Percentiles rank a stretch among this genome's conserved stretches.
phyloP scores from a whole-genome alignment of 2,888 invertebrate species.

The Andrena camellia region DNA sequence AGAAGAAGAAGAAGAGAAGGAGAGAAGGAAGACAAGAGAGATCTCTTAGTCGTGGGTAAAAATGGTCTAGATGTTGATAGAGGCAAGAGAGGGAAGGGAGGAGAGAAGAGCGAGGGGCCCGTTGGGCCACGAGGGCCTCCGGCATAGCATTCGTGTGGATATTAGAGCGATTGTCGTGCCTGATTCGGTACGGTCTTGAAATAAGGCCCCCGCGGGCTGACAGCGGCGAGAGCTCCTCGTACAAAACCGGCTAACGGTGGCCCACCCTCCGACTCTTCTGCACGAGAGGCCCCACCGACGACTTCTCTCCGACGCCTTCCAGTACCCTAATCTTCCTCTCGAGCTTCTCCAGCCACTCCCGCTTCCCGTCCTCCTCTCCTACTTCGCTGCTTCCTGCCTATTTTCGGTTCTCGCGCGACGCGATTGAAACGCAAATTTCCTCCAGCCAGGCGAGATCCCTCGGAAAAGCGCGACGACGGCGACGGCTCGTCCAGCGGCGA shows the following conservation, averaged over 20 bases:
- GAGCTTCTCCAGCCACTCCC: constrained; percentile 44
- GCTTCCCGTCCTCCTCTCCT: constrained; percentile 27
- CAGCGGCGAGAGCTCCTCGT: constrained; percentile 75
- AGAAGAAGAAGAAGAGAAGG: neutral
- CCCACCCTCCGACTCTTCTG: constrained; percentile 72
- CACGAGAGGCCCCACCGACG: constrained; percentile 60
- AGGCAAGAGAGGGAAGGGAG: constrained; percentile 33
- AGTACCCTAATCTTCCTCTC: constrained; percentile 74
- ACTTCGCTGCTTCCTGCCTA: neutral
- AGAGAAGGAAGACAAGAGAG: constrained; percentile 51
- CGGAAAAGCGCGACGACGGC: constrained; percentile 7
- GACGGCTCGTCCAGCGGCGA: too few species aligned
- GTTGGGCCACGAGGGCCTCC: constrained; percentile 68
- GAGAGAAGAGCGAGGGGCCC: constrained; percentile 35
- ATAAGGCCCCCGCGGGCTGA: constrained; percentile 80
- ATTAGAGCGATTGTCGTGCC: constrained; percentile 83
- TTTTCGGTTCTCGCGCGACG: neutral
- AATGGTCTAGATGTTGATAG: constrained; percentile 58
- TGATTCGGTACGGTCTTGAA: constrained; percentile 81
- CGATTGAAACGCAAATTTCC: too few species aligned
- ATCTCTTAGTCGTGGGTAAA: constrained; percentile 66
- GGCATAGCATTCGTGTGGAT: constrained; percentile 77
- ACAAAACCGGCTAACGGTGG: constrained; percentile 78
- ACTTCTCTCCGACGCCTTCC: constrained; percentile 70
- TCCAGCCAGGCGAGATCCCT: neutral